These are phyloP conservation scores for Typhlichthys subterraneus DNA, from an alignment of 2,797 vertebrate species.

Conservation along the genomic window DNA sequence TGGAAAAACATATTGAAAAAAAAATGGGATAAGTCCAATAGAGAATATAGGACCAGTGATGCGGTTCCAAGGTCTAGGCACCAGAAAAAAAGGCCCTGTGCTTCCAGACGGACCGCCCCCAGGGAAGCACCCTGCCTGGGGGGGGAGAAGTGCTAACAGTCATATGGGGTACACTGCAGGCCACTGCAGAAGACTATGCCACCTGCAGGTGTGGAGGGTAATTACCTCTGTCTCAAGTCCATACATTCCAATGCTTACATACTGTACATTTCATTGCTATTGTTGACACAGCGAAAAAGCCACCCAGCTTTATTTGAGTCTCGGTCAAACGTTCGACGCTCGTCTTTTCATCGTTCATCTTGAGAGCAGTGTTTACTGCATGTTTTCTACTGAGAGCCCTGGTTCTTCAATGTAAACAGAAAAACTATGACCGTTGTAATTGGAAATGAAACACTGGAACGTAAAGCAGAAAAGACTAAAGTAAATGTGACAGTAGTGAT, in stretches of 20 bases:
- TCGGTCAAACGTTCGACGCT: conserved; percentile 6
- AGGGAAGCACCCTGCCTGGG: conserved; percentile 36
- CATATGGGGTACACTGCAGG: conserved; percentile 57
- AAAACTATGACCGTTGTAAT: conserved; percentile 42
- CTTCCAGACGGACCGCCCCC: conserved; percentile 70
- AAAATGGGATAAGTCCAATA: conserved; percentile 55
- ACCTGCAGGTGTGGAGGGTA: conserved; percentile 53
- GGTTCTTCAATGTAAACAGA: conserved; percentile 50
- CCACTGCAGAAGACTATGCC: conserved; percentile 39
- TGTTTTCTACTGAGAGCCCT: conserved; percentile 70
- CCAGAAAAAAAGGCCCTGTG: conserved; percentile 78
- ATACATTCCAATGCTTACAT: conserved; percentile 78
- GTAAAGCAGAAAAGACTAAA: conserved; percentile 74
- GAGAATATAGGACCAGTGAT: conserved; percentile 70
- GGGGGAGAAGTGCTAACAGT: conserved; percentile 43
- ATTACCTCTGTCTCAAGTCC: conserved; percentile 60
- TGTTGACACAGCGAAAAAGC: conserved; percentile 63
- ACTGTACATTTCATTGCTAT: conserved; percentile 68
- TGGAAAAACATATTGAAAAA: conserved; percentile 70
- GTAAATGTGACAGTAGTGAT: conserved; percentile 86
- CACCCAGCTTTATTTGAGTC: conserved; percentile 64
- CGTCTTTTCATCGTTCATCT: conserved; percentile 22
- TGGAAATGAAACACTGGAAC: conserved; percentile 65
- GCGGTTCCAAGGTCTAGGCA: conserved; percentile 69
- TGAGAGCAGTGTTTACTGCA: conserved; percentile 34